A percentile compares a stretch with the other conserved stretches of the same genome.
Evolutionary conservation across 2,113 vertebrate genomes (phyloP).

Genomic region (Dipodomys ordii): DNA sequence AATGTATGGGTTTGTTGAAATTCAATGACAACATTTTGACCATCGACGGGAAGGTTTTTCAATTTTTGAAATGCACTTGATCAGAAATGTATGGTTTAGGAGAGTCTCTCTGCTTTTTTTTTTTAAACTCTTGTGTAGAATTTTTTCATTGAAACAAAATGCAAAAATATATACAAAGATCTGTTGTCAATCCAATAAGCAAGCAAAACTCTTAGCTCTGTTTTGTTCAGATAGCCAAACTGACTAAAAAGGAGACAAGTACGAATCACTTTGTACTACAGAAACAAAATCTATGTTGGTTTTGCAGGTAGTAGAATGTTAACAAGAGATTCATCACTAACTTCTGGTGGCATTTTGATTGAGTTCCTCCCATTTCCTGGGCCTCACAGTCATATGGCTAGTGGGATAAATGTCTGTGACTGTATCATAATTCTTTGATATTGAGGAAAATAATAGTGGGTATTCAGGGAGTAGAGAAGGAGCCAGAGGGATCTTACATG

Average conservation of each 20-base stretch:
- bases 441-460: not conserved
- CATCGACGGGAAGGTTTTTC: constrained; percentile 50
- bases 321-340: not conserved
- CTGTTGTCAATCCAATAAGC: constrained; percentile 23
- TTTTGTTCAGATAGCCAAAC: constrained; percentile 44
- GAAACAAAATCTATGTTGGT: not conserved
- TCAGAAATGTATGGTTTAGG: not conserved
- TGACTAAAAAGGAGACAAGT: not conserved
- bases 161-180: constrained; percentile 9
- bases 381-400: not conserved
- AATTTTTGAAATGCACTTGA: constrained; percentile 19
- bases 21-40: constrained; percentile 30
- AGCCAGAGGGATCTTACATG: not conserved
- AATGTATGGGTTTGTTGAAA: not conserved
- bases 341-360: not conserved
- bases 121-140: not conserved
- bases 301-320: not conserved
- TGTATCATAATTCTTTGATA: not conserved
- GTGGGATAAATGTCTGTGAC: no score
- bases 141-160: constrained; percentile 38
- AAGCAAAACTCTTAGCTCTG: constrained; percentile 19
- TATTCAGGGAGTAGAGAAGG: not conserved
- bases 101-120: constrained; percentile 1
- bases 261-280: constrained; percentile 36
- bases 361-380: not conserved